Percentiles rank a stretch among this genome's conserved stretches.
phyloP scores from a whole-genome alignment of 2,888 invertebrate species.

The Lepidochitona cinerea region DNA sequence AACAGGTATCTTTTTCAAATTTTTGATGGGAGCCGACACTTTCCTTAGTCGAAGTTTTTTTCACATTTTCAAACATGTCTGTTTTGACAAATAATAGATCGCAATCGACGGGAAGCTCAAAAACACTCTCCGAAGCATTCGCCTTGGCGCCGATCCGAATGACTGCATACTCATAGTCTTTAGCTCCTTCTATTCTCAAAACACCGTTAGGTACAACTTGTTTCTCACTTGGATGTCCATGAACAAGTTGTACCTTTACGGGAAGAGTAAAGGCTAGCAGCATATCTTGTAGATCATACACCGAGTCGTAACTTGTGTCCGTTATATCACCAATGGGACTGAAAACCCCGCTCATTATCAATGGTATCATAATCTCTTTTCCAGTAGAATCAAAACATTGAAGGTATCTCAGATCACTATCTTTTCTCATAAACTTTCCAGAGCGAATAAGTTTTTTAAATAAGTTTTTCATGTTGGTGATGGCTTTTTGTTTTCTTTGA shows the following conservation, averaged over 20 bases:
- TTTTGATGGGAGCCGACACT: constrained; percentile 14
- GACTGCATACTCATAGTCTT: constrained; percentile 47
- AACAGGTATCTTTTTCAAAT: constrained; percentile 39
- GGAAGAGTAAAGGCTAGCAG: constrained; percentile 58
- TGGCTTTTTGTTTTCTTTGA: constrained; percentile 49
- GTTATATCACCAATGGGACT: constrained; percentile 59
- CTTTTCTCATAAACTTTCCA: constrained; percentile 45
- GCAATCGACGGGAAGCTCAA: constrained; percentile 29
- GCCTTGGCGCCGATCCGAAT: constrained; percentile 22
- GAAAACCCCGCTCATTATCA: constrained; percentile 63
- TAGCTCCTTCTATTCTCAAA: constrained; percentile 46
- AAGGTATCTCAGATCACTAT: constrained; percentile 60
- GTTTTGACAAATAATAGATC: constrained; percentile 19
- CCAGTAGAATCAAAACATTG: constrained; percentile 57
- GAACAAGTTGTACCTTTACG: constrained; percentile 56
- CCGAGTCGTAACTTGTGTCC: constrained; percentile 55
- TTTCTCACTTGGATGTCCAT: constrained; percentile 37
- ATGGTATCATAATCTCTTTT: constrained; percentile 59
- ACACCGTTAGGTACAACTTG: constrained; percentile 42
- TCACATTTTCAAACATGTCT: constrained; percentile 14
- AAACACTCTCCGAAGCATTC: not conserved
- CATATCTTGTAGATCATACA: constrained; percentile 60
- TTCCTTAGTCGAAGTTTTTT: not conserved
- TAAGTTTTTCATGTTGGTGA: constrained; percentile 43
- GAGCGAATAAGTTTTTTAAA: constrained; percentile 52